These are phyloP conservation scores for Papilio elwesi DNA, from an alignment of 2,888 invertebrate genomes.

Conservation along the genomic window DNA sequence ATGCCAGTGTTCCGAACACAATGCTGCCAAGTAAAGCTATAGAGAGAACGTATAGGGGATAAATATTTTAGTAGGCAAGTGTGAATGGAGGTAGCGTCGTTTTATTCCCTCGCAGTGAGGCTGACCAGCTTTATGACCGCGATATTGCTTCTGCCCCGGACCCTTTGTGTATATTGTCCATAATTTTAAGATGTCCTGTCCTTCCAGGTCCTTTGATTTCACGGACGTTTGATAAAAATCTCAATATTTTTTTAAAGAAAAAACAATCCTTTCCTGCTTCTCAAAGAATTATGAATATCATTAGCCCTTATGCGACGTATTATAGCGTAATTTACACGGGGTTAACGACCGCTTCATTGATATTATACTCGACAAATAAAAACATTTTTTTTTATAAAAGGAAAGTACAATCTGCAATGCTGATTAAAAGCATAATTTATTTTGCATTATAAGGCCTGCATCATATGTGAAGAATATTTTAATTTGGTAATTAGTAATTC, in stretches of 20 bases:
- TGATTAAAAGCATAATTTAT: neutral
- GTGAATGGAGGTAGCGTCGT: conserved; percentile 72
- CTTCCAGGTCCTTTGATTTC: conserved; percentile 37
- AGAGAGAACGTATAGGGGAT: conserved; percentile 47
- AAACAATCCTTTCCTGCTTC: neutral
- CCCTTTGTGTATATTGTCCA: conserved; percentile 59
- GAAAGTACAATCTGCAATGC: neutral
- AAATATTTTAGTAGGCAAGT: conserved; percentile 77
- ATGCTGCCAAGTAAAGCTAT: conserved; percentile 36
- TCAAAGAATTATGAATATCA: conserved; percentile 16
- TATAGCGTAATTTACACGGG: conserved; percentile 17
- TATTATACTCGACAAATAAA: conserved; percentile 16
- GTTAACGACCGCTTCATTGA: conserved; percentile 10
- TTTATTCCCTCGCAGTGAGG: conserved; percentile 63
- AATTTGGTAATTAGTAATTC: neutral
- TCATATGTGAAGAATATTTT: neutral
- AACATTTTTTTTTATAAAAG: neutral
- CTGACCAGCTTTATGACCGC: conserved; percentile 68
- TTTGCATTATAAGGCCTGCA: neutral
- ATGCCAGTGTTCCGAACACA: conserved; percentile 44
- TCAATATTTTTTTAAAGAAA: conserved; percentile 6
- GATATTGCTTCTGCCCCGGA: conserved; percentile 58
- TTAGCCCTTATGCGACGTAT: conserved; percentile 12
- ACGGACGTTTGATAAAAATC: conserved; percentile 39
- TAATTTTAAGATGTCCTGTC: conserved; percentile 44